phyloP scores from a whole-genome alignment of 2,888 invertebrate species.

The Sussaba pulchella region DNA sequence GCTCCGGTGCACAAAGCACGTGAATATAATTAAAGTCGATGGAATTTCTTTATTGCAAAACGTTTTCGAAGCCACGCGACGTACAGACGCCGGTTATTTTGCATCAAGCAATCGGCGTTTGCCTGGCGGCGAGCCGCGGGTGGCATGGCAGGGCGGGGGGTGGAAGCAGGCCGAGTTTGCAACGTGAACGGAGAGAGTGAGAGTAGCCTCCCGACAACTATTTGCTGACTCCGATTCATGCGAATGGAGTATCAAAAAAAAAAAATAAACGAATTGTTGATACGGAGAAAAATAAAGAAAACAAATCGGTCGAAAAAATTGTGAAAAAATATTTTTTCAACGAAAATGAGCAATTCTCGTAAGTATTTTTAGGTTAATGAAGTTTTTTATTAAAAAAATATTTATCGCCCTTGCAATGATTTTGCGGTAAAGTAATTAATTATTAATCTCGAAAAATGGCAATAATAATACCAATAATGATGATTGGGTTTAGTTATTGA shows the following conservation, averaged over 20 bases:
- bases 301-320: background rate
- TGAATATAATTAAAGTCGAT: background rate
- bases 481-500: no score
- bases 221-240: background rate
- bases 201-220: background rate
- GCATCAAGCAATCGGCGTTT: slow-evolving; percentile 20
- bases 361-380: slow-evolving; percentile 41
- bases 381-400: background rate
- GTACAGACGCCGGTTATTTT: slow-evolving; percentile 60
- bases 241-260: background rate
- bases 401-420: no score
- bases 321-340: background rate
- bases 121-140: background rate
- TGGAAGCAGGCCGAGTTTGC: background rate
- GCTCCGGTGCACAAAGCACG: no score
- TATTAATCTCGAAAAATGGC: no score
- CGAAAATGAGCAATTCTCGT: slow-evolving; percentile 59
- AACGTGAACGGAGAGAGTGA: background rate
- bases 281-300: background rate
- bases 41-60: background rate
- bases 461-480: no score
- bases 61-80: background rate
- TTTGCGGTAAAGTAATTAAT: no score
- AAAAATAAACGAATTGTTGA: background rate
- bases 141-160: background rate